Conservation (phyloP, 2,888 invertebrate species). For the Scaptomyza reducta region DNA sequence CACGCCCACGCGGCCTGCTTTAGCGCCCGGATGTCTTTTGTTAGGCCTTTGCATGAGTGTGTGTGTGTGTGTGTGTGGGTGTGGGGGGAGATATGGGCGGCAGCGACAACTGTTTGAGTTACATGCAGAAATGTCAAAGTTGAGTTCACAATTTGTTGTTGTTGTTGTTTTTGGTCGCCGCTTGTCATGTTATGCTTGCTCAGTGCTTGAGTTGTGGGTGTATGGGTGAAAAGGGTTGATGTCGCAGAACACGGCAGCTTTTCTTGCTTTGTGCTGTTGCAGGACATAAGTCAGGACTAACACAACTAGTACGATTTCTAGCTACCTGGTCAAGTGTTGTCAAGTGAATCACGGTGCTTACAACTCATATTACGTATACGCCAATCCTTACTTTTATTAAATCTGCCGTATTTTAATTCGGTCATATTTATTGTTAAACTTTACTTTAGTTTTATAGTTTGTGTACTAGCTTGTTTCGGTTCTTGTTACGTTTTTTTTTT, state of each 20-base stretch:
- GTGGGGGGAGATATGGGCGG: background rate
- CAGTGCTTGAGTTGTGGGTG: slow-evolving; percentile 11
- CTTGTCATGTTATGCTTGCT: slow-evolving; percentile 40
- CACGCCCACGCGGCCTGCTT: slow-evolving; percentile 1
- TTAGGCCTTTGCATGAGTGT: slow-evolving; percentile 28
- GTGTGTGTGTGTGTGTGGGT: background rate
- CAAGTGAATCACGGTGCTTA: slow-evolving; percentile 10
- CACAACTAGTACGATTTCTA: background rate
- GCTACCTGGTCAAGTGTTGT: slow-evolving; percentile 13
- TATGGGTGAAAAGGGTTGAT: background rate
- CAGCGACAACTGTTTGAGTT: slow-evolving; percentile 34
- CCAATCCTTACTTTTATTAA: background rate
- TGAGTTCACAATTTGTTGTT: slow-evolving; percentile 32
- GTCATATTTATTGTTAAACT: slow-evolving; percentile 3
- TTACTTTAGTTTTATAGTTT: slow-evolving; percentile 32
- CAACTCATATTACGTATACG: slow-evolving; percentile 54
- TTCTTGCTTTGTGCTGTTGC: background rate
- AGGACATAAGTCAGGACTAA: slow-evolving; percentile 15
- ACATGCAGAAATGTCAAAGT: slow-evolving; percentile 63
- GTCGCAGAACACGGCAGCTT: slow-evolving; percentile 16
- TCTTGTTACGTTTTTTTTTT: slow-evolving; percentile 11
- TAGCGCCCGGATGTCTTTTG: slow-evolving; percentile 27
- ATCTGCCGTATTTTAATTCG: background rate
- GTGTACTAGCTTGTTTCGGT: slow-evolving; percentile 12
- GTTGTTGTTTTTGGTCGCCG: slow-evolving; percentile 29